Evolutionary conservation across 1,140 invertebrate species (phyloP), one percentile per base, ranked within the genome.

Genomic region (Drosophila obscura): DNA sequence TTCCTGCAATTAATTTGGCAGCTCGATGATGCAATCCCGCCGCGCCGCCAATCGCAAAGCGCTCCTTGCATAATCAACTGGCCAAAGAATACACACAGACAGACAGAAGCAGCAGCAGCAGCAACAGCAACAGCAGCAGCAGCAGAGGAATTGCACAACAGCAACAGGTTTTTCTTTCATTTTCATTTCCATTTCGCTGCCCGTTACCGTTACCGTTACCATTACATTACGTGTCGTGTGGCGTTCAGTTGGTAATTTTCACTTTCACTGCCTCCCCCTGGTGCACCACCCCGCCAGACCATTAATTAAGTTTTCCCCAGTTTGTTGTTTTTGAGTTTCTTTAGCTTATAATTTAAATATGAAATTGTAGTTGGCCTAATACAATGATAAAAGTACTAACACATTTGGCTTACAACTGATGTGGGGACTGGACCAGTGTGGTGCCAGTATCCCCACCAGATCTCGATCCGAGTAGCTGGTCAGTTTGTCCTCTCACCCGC

Each of bases 311-410:
- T 57, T 75, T 71, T 50, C 51, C 16, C 19, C 64, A 19, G 19
- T 19, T 19, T 19, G 72, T 46, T 45, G 31, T 26, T 65, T 59
- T 83, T 28, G 31, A 73, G 83, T 87, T 88, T 87, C 83, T 83
- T 88, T 87, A 76, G 76, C 83, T 87, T 88, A 90, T 79, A 90
- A 90, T 90, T 85, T 90, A 82, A 79, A 71, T 82, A 87, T 55
- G 85, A 83, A 83, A 74, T 71, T 61, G 57, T 83, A 83, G 56
- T 9, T 9, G 56, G 57, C 66, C 80, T 82, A 82, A 77, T 58
- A 87, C 82, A 83, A 88, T 71, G 72, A 88, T 83, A 87, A 82
- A 80, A 90, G 68, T 84, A 90, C 67, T 90, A 90, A 90, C 82
- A 90, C 87, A 90, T 90, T 90, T 90, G 87, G 87, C 82, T 90